Evolutionary conservation across 2,888 invertebrate genomes (phyloP).

Genomic region (Melieria crassipennis): DNA sequence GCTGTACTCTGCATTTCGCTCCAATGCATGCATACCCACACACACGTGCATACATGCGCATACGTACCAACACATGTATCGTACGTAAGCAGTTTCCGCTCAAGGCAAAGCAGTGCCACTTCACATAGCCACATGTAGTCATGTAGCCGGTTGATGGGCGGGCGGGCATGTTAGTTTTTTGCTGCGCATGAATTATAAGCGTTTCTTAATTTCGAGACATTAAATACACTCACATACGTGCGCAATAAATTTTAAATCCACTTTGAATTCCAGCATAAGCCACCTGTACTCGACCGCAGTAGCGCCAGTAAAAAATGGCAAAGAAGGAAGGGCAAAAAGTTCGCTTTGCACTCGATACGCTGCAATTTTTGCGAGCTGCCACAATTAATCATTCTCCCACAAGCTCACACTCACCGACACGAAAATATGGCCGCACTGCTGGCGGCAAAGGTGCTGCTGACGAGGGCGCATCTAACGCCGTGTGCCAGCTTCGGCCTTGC

Average conservation of each 20-base stretch:
- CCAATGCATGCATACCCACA: neutral
- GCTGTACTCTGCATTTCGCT: neutral
- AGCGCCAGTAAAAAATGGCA: neutral
- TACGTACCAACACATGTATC: too few species aligned
- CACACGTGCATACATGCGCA: neutral
- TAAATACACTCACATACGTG: neutral
- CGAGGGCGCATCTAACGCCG: conserved; percentile 16
- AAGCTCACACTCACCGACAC: conserved; percentile 3
- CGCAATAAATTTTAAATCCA: conserved; percentile 31
- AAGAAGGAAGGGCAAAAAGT: neutral
- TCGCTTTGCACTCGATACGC: neutral
- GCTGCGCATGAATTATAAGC: too few species aligned
- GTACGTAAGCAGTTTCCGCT: neutral
- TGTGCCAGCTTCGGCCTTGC: neutral
- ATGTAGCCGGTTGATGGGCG: too few species aligned
- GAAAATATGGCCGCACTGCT: conserved; percentile 2
- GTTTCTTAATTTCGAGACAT: too few species aligned
- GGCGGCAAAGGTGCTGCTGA: neutral
- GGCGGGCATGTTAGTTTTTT: too few species aligned
- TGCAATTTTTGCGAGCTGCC: conserved; percentile 17
- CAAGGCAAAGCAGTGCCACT: neutral
- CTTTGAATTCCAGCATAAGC: conserved; percentile 26
- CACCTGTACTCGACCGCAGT: conserved; percentile 17
- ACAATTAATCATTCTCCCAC: conserved; percentile 27
- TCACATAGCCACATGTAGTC: too few species aligned